A percentile compares a stretch with the other conserved stretches of the same genome.
phyloP scores from a whole-genome alignment of 2,113 vertebrate genomes.

The Alligator sinensis region DNA sequence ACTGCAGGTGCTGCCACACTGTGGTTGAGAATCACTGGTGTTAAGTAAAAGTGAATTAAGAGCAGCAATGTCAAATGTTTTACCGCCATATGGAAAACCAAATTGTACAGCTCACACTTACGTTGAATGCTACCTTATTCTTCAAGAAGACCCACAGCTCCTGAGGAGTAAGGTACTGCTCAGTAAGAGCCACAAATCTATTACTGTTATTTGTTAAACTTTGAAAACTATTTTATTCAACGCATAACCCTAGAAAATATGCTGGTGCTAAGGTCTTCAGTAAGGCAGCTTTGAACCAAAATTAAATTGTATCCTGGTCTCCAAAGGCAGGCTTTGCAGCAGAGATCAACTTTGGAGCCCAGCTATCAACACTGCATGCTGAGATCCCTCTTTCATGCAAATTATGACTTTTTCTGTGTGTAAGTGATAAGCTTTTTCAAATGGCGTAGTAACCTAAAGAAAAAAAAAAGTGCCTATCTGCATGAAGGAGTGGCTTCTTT shows the following conservation, averaged over 20 bases:
- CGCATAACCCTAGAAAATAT: not conserved
- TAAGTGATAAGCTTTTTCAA: constrained; percentile 55
- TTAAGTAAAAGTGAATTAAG: not conserved
- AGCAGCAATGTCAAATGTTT: not conserved
- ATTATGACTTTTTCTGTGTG: constrained; percentile 51
- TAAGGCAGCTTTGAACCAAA: not conserved
- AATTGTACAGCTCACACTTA: not conserved
- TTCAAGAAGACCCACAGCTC: not conserved
- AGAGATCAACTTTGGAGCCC: not conserved
- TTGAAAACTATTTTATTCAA: not conserved
- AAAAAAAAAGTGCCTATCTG: rapidly evolving
- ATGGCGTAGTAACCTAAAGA: not conserved
- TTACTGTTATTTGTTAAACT: not conserved
- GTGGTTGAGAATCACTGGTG: not conserved
- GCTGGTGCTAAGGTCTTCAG: not conserved
- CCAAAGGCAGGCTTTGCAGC: not conserved
- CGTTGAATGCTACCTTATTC: not conserved
- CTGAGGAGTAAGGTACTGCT: not conserved
- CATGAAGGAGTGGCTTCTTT: not conserved
- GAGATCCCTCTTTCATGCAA: constrained; percentile 51
- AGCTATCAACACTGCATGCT: not conserved
- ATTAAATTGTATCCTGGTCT: not conserved
- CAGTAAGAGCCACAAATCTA: not conserved
- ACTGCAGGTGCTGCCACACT: too few species aligned
- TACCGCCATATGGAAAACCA: not conserved